These are phyloP conservation scores for Orgyia antiqua DNA, from an alignment of 2,888 invertebrate species.

Conservation along the genomic window DNA sequence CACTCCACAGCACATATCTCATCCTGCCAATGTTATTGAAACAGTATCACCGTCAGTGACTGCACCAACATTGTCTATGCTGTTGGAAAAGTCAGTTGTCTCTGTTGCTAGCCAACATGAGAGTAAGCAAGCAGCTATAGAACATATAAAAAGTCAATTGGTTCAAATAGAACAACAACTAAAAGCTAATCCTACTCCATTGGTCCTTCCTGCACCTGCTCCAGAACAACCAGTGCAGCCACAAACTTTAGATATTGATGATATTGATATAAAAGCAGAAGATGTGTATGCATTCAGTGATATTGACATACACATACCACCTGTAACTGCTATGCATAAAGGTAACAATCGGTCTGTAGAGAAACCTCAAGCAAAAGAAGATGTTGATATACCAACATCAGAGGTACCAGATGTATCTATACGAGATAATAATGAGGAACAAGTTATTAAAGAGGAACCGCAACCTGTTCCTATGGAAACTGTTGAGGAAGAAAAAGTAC, in stretches of 20 bases:
- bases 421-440: slow-evolving; percentile 11
- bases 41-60: slow-evolving; percentile 80
- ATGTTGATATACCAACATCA: slow-evolving; percentile 14
- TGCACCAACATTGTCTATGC: slow-evolving; percentile 86
- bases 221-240: slow-evolving; percentile 22
- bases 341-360: slow-evolving; percentile 25
- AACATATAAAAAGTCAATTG: slow-evolving; percentile 67
- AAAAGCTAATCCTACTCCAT: slow-evolving; percentile 28
- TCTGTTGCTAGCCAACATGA: slow-evolving; percentile 38
- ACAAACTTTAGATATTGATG: slow-evolving; percentile 58
- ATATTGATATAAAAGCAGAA: slow-evolving; percentile 72
- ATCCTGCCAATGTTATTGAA: slow-evolving; percentile 60
- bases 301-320: slow-evolving; percentile 66
- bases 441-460: slow-evolving; percentile 35
- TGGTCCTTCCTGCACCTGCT: slow-evolving; percentile 22
- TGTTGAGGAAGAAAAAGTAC: slow-evolving; percentile 24
- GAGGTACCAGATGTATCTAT: slow-evolving; percentile 15
- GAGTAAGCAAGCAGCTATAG: slow-evolving; percentile 63
- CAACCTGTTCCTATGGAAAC: slow-evolving; percentile 16
- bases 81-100: slow-evolving; percentile 75
- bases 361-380: slow-evolving; percentile 40
- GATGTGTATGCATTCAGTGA: slow-evolving; percentile 71
- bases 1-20: slow-evolving; percentile 62
- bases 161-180: slow-evolving; percentile 67
- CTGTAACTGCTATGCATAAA: slow-evolving; percentile 58